Percentiles rank a stretch among this genome's conserved stretches.
These are phyloP conservation scores for Mustelus asterias DNA, from an alignment of 2,113 vertebrate species.

Conservation along the genomic window DNA sequence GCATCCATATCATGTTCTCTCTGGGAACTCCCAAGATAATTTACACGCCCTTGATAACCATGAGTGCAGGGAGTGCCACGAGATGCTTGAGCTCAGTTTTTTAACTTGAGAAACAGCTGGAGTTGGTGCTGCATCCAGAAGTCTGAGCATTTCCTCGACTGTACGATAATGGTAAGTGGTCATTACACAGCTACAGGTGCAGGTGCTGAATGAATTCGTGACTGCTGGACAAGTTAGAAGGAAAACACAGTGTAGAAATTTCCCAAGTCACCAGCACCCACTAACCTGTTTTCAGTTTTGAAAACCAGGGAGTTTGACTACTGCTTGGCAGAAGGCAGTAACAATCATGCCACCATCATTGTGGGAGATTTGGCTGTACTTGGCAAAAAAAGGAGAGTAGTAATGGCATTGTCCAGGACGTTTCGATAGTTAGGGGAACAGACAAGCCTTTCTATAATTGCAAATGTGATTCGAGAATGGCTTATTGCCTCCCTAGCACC, in stretches of 20 bases:
- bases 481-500: not conserved
- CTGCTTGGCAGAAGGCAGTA: not conserved
- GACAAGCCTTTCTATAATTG: not conserved
- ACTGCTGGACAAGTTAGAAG: not conserved
- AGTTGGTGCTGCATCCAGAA: not conserved
- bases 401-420: not conserved
- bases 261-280: not conserved
- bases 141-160: not conserved
- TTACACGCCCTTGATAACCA: not conserved
- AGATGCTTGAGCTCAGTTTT: not conserved
- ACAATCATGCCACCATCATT: not conserved
- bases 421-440: not conserved
- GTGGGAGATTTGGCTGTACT: not conserved
- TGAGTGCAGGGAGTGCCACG: no score
- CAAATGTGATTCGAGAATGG: not conserved
- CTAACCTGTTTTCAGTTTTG: not conserved
- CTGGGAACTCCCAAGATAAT: not conserved
- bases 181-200: no score
- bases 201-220: not conserved
- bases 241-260: not conserved
- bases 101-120: not conserved
- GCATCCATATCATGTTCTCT: not conserved
- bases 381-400: not conserved
- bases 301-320: not conserved
- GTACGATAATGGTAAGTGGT: not conserved